These are phyloP conservation scores for Stomatorhinus walkeri DNA, from an alignment of 2,797 vertebrate species.

Conservation along the genomic window DNA sequence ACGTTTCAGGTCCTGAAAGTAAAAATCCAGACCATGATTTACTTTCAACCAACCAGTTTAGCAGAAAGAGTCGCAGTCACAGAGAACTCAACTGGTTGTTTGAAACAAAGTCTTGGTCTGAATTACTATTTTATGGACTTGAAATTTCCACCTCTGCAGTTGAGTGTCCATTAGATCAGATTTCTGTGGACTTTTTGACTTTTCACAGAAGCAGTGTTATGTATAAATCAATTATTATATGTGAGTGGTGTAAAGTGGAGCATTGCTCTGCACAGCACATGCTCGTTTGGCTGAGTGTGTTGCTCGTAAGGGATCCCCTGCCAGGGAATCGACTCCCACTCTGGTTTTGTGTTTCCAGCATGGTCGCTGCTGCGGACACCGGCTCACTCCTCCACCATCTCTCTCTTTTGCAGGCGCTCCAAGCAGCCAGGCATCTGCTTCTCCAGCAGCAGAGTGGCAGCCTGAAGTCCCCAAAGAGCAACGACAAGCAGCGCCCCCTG, in stretches of 20 bases:
- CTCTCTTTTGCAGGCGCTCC: conserved; percentile 75
- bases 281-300: background rate
- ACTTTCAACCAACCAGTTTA: too few relatives aligned
- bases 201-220: background rate
- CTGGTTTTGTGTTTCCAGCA: background rate
- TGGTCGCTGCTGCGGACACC: background rate
- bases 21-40: too few relatives aligned
- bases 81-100: too few relatives aligned
- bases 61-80: too few relatives aligned
- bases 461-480: conserved; percentile 98
- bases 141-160: conserved; percentile 43
- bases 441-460: conserved; percentile 98
- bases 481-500: conserved; percentile 96
- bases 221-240: background rate
- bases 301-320: background rate
- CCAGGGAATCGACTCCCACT: background rate
- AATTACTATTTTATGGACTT: too few relatives aligned
- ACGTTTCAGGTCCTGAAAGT: conserved; percentile 35
- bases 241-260: background rate
- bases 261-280: background rate
- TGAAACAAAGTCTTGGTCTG: too few relatives aligned
- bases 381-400: conserved; percentile 31
- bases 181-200: background rate
- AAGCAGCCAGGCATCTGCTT: conserved; percentile 96
- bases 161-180: background rate